Conservation (phyloP, 2,113 vertebrate species). For the Neolamprologus sp. region DNA sequence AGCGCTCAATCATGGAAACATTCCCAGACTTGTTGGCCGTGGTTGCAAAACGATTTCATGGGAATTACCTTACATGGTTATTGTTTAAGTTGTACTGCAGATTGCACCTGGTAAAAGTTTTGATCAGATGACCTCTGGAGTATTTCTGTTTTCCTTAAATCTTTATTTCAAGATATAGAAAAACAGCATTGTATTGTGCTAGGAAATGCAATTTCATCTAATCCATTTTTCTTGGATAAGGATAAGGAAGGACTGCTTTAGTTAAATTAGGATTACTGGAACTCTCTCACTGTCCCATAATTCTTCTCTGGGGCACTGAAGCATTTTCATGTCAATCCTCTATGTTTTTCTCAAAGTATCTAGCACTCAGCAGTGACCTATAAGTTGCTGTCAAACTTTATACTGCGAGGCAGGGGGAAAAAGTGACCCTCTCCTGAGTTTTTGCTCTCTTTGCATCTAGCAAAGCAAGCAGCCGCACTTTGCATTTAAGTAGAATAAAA, state of each 20-base stretch:
- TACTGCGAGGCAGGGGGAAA: not conserved
- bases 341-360: not conserved
- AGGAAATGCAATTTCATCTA: not conserved
- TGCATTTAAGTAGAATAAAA: slow-evolving; percentile 22
- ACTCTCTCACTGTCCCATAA: not conserved
- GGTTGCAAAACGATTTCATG: not conserved
- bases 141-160: not conserved
- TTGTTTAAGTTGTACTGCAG: not conserved
- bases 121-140: not conserved
- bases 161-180: not conserved
- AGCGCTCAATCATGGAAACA: slow-evolving; percentile 21
- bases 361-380: not conserved
- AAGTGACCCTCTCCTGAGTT: not conserved
- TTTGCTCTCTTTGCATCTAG: not conserved
- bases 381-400: not conserved
- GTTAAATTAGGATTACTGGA: not conserved
- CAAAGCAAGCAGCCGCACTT: slow-evolving; percentile 18
- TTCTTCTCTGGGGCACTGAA: not conserved
- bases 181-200: not conserved
- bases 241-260: not conserved
- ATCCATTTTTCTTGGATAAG: not conserved
- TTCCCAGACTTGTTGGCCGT: not conserved
- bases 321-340: not conserved
- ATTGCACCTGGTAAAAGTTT: not conserved
- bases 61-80: not conserved